Base-by-base conservation (phyloP, 2,113 vertebrate genomes). In the Naja naja region DNA sequence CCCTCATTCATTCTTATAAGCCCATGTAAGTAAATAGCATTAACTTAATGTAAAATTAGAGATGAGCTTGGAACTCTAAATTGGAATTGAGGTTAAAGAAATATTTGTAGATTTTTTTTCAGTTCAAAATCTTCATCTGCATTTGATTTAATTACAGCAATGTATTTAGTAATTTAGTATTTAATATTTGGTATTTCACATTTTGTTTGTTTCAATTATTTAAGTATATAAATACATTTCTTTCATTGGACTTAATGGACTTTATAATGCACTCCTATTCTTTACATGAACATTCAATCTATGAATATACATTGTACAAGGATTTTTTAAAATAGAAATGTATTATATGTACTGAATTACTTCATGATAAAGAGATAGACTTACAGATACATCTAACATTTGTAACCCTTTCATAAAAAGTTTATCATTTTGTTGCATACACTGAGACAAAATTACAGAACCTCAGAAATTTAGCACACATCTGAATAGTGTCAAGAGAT, bases 401-500 rank as follows among this genome's bases (percentile, higher is more conserved):
- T 45, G 45, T 60, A 93, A 34, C 1, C 56, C 30, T 64, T 54
- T 53, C 43, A 22, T 52, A 89, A 53, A 30, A 69, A 18, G 25
- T 85, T 45, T 23, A 58, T 86, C 23, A 54, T 25, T 60, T 47
- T 34, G 30, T 81, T 45, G 11, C 8, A 86, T 93, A 47, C 30
- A 52, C 30, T 25, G 20, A 85, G 27, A 94, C 93, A 81, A 43
- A 16, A 81, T 94, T 93, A 39, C 10, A 87, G 91, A n/a, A 90
- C 25, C 89, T 39, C 49, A 90, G 43, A 45, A 90, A 54, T 89
- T 94, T 93, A 95, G 85, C 74, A 69, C 34, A 86, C 18, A 90
- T 85, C 93, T 93, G 93, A 94, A 94, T 93, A 93, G 94, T 56
- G 11, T 53, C 91, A 93, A 91, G 96, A 96, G 94, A 52, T 96